Evolutionary conservation across 2,888 invertebrate species (phyloP).

Genomic region (Micoletzkya japonica): DNA sequence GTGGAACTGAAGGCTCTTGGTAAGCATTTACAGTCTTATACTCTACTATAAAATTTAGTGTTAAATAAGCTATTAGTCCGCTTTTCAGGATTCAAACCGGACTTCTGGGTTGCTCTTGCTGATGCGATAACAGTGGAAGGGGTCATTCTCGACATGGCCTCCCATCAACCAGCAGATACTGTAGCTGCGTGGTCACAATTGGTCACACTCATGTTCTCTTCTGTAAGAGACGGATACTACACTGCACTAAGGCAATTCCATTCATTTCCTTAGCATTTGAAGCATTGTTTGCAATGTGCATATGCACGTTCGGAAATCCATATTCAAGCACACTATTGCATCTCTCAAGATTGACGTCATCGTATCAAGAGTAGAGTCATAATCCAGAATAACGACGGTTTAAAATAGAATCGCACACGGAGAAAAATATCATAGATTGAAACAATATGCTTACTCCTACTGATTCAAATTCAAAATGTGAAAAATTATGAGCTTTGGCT

Average conservation of each 20-base stretch:
- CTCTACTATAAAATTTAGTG: neutral
- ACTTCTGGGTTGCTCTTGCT: slow-evolving; percentile 63
- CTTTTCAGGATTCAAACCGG: slow-evolving; percentile 59
- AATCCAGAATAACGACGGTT: too few species aligned
- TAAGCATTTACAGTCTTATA: neutral
- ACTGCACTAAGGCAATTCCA: slow-evolving; percentile 50
- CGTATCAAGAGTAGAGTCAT: too few species aligned
- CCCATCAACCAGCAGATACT: slow-evolving; percentile 58
- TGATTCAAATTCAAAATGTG: too few species aligned
- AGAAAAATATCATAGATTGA: too few species aligned
- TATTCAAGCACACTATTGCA: too few species aligned
- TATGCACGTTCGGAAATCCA: too few species aligned
- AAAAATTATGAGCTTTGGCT: too few species aligned
- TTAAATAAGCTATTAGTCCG: neutral
- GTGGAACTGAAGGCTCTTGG: slow-evolving; percentile 47
- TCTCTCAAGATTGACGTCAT: too few species aligned
- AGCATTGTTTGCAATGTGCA: too few species aligned
- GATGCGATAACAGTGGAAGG: slow-evolving; percentile 63
- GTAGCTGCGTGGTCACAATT: slow-evolving; percentile 61
- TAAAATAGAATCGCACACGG: too few species aligned
- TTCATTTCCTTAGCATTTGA: too few species aligned
- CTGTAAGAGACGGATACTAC: slow-evolving; percentile 62
- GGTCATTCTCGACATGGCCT: slow-evolving; percentile 60
- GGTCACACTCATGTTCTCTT: slow-evolving; percentile 57
- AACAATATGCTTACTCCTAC: too few species aligned